Base-by-base conservation (phyloP, 2,888 invertebrate species). In the Lampropteryx suffumata region DNA sequence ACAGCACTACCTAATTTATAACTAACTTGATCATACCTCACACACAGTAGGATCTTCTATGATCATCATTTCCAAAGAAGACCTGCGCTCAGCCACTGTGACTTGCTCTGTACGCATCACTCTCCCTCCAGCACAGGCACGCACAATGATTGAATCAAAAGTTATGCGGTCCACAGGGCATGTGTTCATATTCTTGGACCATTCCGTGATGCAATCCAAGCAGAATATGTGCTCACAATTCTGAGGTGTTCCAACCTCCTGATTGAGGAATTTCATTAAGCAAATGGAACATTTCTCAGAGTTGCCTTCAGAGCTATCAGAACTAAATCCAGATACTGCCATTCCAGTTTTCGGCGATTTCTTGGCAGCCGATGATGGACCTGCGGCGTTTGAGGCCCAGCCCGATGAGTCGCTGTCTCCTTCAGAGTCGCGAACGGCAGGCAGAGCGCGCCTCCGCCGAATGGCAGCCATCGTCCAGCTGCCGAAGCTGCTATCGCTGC, bases 131-230 rank as follows among this genome's bases (percentile, higher is more conserved):
- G 93, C 85, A 69, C 92, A 92, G 34, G 93, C 91, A 54, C 94
- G 92, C 27, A 97, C 96, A 45, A 95, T 84, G 55, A 98, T 96
- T 33, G 92, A 85, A 50, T 93, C 92, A 78, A 97, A 99, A 28
- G 93, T 92, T 63, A 94, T 93, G 30, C 98, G 92, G 82, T 98
- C 98, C 28, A 98, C 95, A 0, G 98, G 99, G 79, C 99, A 99
- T 1, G 98, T 98, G 74, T 97, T 97, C 33, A 97, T 95, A 90
- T 96, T 97, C 91, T 94, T 96, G n/a, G 97, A 94, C 98, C 98
- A 98, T 77, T 98, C 97, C 42, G 94, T 92, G 57, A 98, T 94
- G 79, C 98, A 98, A 62, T 95, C 94, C 29, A 96, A 91, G 79
- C 98, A 98, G 82, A 98, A 98, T 50, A 92, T 92, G 76, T 98